Evolutionary conservation across 2,113 vertebrate species (phyloP).

Genomic region (Cyphomyrus plagiostoma): DNA sequence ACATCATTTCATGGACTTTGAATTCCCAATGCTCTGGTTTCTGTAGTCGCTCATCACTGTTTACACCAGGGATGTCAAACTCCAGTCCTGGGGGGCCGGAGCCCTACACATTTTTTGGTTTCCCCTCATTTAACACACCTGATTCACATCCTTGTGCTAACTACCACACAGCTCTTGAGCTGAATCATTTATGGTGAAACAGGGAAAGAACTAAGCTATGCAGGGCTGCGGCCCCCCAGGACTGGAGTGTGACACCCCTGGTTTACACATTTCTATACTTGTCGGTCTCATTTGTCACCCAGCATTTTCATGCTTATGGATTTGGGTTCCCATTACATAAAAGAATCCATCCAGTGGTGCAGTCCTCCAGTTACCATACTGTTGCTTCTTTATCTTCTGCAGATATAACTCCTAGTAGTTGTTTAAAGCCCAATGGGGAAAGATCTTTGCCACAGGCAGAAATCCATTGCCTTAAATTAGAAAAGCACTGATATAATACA

Average conservation of each 20-base stretch:
- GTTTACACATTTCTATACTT: not conserved
- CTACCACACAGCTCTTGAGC: no score
- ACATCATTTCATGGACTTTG: not conserved
- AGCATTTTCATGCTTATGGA: not conserved
- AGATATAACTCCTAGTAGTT: not conserved
- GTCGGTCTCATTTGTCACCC: not conserved
- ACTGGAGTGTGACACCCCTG: no score
- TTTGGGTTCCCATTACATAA: not conserved
- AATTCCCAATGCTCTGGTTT: not conserved
- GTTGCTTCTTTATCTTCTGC: not conserved
- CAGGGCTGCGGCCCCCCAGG: no score
- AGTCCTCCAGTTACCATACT: not conserved
- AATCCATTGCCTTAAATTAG: not conserved
- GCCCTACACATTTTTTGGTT: no score
- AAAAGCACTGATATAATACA: not conserved
- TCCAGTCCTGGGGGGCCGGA: no score
- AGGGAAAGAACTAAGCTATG: no score
- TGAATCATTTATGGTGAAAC: no score
- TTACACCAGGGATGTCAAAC: no score
- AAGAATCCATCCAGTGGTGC: not conserved
- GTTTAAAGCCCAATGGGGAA: not conserved
- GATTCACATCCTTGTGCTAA: no score
- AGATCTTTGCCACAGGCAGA: not conserved
- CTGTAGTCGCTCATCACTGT: not conserved
- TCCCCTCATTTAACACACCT: no score